Evolutionary conservation across 2,888 invertebrate genomes (phyloP), one percentile per base, ranked within the genome.

Genomic region (Drosophila ustulata): DNA sequence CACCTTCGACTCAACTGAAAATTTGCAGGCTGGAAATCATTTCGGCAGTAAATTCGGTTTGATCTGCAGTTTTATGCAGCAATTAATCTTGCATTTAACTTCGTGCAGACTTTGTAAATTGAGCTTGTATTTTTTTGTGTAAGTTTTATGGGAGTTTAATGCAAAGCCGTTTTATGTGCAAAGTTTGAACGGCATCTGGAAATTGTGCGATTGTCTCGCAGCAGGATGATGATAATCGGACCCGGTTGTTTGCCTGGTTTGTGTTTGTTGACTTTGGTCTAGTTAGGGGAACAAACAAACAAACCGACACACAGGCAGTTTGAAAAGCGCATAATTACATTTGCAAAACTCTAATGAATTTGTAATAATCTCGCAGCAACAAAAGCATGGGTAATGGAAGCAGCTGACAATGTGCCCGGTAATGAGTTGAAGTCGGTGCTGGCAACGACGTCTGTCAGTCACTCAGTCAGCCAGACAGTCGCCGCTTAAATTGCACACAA

Each of bases 321-420:
- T 66, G 41, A 8, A 56, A 47, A 56, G 50, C 56, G 67, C 58
- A 74, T 87, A 86, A 86, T 81, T 78, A 62, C 62, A 87, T 79
- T 78, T 70, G 56, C 64, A 66, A 78, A 72, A 72, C 74, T 76
- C 65, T 66, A 80, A 87, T 88, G 87, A 87, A 90, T 81, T 81
- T 81, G 73, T 85, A 88, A 90, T 86, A 71, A 78, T 71, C 75
- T 57, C 13, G 28, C 59, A 58, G 67, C 18, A 18, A 18, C 18
- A 18, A 57, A 30, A 53, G 34, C 62, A 28, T 50, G 47, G 23
- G 47, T 26, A n/a, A 51, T 34, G 59, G 13, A 51, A 66, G 49
- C 53, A 53, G 39, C 61, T 68, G 59, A 65, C 59, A 81, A 84
- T 65, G 52, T 43, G 51, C 47, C 50, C 23, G 39, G 50, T 78